Base-by-base conservation (phyloP, 2,113 vertebrate genomes). In the Leucopternis melanops region DNA sequence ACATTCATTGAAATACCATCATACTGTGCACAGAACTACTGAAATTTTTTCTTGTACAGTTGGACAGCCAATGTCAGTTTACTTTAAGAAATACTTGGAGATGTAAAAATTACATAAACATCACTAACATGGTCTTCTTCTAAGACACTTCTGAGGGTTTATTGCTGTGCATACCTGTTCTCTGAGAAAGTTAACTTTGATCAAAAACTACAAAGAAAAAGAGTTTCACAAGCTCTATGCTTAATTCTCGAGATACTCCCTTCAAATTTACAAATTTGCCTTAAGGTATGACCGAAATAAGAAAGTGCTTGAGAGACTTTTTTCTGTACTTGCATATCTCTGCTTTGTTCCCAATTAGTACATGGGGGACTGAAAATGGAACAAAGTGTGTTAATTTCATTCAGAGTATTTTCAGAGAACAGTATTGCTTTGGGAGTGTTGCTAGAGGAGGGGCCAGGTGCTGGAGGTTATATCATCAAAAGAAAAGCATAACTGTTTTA, bases 21-120 rank as follows among this genome's bases (percentile, higher is more conserved):
- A 82, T 36, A 66, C 58, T 61, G 77, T 88, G 89, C 73, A 57
- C 65, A 69, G 84, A 94, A 73, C 96, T 95, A 80, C 93, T 95
- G 95, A 94, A 79, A 36, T 69, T 50, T 72, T 75, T 40, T 40
- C 78, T 49, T 54, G 57, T 78, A 55, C 29, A 65, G 52, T 69
- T 79, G 58, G 62, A 72, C 78, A 80, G 58, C 31, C 75, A 75
- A 77, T 81, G 59, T 69, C 36, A 83, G 31, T 88, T 95, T 73
- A 47, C 34, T 21, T 57, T 62, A 82, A 81, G 55, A 61, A 83
- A 65, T 54, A 81, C 49, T 74, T 87, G 34, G 61, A 80, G 62
- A 59, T 90, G 31, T 44, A 57, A 63, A 90, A 89, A 61, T 70
- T 44, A 62, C 16, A 36, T 54, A 70, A 89, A 89, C 40, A 52